These are phyloP conservation scores for Orientallactaga bullata DNA, from an alignment of 2,113 vertebrate genomes.

Conservation along the genomic window DNA sequence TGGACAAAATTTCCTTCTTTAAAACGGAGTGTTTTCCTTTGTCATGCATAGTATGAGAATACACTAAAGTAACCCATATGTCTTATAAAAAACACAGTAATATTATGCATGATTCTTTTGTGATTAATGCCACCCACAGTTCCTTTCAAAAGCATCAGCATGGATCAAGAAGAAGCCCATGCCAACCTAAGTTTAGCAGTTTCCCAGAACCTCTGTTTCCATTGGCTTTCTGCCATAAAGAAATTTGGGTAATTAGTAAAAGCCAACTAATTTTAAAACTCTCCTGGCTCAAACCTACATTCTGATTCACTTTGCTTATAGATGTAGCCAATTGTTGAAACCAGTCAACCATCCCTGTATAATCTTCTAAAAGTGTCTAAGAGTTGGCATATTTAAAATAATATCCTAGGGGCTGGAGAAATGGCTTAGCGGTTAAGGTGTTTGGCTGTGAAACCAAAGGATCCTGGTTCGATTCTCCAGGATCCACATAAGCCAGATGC, in stretches of 20 bases:
- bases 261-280: slow-evolving; percentile 19
- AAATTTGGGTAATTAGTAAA: slow-evolving; percentile 49
- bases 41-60: slow-evolving; percentile 4
- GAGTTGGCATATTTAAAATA: slow-evolving; percentile 52
- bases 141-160: slow-evolving; percentile 24
- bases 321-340: slow-evolving; percentile 37
- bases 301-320: slow-evolving; percentile 45
- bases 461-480: too few species aligned
- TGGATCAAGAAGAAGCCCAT: not conserved
- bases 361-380: slow-evolving; percentile 53
- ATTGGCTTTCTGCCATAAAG: slow-evolving; percentile 55
- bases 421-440: too few species aligned
- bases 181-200: slow-evolving; percentile 4
- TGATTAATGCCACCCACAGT: slow-evolving; percentile 5
- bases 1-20: slow-evolving; percentile 26
- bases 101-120: slow-evolving; percentile 57
- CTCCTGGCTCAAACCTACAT: slow-evolving; percentile 27
- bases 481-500: too few species aligned
- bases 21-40: slow-evolving; percentile 43
- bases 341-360: slow-evolving; percentile 26
- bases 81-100: not conserved
- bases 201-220: slow-evolving; percentile 26
- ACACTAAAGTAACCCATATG: slow-evolving; percentile 7
- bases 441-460: too few species aligned
- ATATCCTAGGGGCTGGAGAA: too few species aligned